phyloP scores from a whole-genome alignment of 2,888 invertebrate genomes.

The Hedya salicella region DNA sequence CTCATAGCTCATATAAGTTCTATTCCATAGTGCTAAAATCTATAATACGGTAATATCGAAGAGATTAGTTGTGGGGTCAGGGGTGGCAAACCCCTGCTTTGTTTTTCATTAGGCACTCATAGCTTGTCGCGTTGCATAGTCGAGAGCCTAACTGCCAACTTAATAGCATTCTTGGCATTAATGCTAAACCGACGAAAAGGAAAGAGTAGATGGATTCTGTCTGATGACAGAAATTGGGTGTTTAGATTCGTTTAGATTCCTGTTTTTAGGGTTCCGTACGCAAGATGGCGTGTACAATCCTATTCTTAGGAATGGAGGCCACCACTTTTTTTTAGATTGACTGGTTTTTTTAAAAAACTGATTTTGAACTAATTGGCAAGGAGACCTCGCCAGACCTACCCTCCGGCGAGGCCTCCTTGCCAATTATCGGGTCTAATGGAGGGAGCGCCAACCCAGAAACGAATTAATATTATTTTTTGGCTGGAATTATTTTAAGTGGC shows the following conservation, averaged over 20 bases:
- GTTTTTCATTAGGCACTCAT: constrained; percentile 75
- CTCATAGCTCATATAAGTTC: not conserved
- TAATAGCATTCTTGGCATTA: constrained; percentile 55
- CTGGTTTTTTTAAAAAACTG: too few species aligned
- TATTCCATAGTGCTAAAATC: constrained; percentile 37
- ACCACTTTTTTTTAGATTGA: too few species aligned
- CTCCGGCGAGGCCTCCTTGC: too few species aligned
- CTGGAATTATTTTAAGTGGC: too few species aligned
- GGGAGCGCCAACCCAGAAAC: too few species aligned
- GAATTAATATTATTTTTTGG: too few species aligned
- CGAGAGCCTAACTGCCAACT: constrained; percentile 56
- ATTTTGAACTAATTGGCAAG: too few species aligned
- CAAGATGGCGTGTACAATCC: too few species aligned
- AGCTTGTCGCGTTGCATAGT: constrained; percentile 54
- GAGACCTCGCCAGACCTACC: too few species aligned
- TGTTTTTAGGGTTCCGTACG: too few species aligned
- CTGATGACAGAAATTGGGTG: not conserved
- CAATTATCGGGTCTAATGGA: too few species aligned
- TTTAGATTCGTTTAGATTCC: not conserved
- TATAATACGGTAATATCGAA: constrained; percentile 45
- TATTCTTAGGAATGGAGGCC: too few species aligned
- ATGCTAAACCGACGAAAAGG: constrained; percentile 32
- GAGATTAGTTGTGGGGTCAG: constrained; percentile 60
- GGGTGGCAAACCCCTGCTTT: constrained; percentile 64
- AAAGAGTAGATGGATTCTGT: constrained; percentile 8